Base-by-base conservation (phyloP, 2,797 vertebrate genomes). In the Artibeus lituratus region DNA sequence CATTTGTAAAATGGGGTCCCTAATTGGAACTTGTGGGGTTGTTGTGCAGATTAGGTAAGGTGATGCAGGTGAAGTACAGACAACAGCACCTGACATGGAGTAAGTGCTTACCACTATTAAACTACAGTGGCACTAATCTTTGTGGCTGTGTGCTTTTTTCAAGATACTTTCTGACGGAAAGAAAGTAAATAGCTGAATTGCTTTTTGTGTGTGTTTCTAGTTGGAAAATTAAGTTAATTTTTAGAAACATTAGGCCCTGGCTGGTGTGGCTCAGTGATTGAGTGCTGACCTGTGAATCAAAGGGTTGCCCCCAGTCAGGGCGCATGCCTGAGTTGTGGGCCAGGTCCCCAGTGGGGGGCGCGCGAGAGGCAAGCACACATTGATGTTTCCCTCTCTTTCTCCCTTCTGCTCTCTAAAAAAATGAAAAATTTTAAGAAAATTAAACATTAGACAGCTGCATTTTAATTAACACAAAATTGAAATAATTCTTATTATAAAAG, bases 391-490 rank as follows among this genome's bases (percentile, higher is more conserved):
- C 51, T 53, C 18, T 53, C 18, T 53, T 53, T 53, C 51, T 53
- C 19, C 51, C 51, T 53, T 51, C 6, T 21, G 18, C 53, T 55
- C 21, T 55, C 53, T 55, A 55, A 55, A 22, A 55, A 55, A 55
- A 55, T 9, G 7, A 55, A 22, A 55, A 55, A 22, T 8, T 22
- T 55, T 55, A 22, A 22, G 21, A 22, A 22, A 55, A 55, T 53
- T 49, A 86, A 90, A 37, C 74, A 81, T 29, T 57, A 81, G 55
- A 44, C 78, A 94, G 42, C 8, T 81, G 42, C 90, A 92, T 92
- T 89, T 94, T 72, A 83, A 78, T 73, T 72, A 92, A 80, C 39
- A 92, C n/a, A 73, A 92, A 92, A 73, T 65, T 72, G 14, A 95
- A 92, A 86, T 39, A 74, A 80, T 76, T 86, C 42, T 94, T 74